Evolutionary conservation across 2,888 invertebrate species (phyloP).

Genomic region (Drosophila vallismaia): DNA sequence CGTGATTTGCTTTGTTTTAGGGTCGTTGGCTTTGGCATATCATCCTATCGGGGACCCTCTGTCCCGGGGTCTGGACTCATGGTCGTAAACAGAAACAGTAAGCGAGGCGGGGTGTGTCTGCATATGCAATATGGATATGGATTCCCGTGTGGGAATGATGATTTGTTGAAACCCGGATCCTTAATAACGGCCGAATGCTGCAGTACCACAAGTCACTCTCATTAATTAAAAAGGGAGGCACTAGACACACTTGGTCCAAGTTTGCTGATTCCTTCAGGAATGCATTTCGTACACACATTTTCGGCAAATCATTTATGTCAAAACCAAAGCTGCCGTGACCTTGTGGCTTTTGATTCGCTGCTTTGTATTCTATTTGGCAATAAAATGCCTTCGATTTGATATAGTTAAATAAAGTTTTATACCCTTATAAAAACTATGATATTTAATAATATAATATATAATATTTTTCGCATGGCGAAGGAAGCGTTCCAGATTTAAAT

Average conservation of each 20-base stretch:
- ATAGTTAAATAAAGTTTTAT: no score
- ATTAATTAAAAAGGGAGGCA: slow-evolving; percentile 39
- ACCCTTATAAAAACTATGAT: no score
- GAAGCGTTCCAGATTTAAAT: no score
- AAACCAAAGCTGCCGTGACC: not conserved
- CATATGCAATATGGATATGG: slow-evolving; percentile 34
- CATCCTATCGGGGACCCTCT: slow-evolving; percentile 50
- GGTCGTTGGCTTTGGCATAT: slow-evolving; percentile 49
- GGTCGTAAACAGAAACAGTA: slow-evolving; percentile 11
- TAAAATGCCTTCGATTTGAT: no score
- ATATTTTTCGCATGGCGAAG: no score
- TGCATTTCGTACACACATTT: slow-evolving; percentile 4
- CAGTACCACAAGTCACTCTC: slow-evolving; percentile 45
- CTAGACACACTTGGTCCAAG: slow-evolving; percentile 32
- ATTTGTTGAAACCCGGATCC: slow-evolving; percentile 28
- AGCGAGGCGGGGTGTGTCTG: slow-evolving; percentile 4
- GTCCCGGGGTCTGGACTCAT: slow-evolving; percentile 46
- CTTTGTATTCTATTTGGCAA: not conserved
- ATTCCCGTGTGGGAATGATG: slow-evolving; percentile 11
- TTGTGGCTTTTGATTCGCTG: not conserved
- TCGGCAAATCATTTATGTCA: slow-evolving; percentile 28
- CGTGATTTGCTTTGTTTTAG: slow-evolving; percentile 65
- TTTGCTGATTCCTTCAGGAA: not conserved
- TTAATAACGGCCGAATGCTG: slow-evolving; percentile 7
- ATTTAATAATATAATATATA: no score